Percentiles rank a stretch among this genome's conserved stretches.
Evolutionary conservation across 2,888 invertebrate genomes (phyloP).

Genomic region (Trachelus troglodyta): DNA sequence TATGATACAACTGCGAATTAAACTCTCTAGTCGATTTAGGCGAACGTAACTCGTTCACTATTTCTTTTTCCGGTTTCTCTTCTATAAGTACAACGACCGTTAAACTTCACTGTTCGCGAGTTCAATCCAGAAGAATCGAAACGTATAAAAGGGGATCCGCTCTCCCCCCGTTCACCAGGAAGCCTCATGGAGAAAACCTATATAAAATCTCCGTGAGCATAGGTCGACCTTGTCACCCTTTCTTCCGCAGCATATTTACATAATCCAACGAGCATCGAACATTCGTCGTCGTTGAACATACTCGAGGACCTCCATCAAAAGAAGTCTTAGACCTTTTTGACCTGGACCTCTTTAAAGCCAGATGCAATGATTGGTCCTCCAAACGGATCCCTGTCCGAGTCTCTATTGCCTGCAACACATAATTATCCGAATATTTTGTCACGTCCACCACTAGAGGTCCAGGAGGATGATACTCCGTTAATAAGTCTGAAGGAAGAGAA

Average conservation of each 20-base stretch:
- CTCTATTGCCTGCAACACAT: background rate
- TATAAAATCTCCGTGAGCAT: background rate
- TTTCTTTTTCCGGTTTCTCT: slow-evolving; percentile 28
- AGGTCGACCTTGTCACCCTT: background rate
- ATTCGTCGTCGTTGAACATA: background rate
- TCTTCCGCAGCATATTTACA: background rate
- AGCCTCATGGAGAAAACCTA: background rate
- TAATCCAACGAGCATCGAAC: background rate
- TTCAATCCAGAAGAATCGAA: background rate
- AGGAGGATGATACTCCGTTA: background rate
- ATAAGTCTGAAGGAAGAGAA: background rate
- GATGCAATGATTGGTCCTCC: background rate
- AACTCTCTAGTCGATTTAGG: slow-evolving; percentile 46
- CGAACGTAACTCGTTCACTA: slow-evolving; percentile 39
- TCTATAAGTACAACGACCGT: slow-evolving; percentile 58
- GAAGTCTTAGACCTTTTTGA: background rate
- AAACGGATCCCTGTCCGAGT: background rate
- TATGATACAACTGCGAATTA: slow-evolving; percentile 56
- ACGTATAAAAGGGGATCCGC: background rate
- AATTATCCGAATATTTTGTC: background rate
- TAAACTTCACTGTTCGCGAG: background rate
- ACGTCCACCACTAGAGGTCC: background rate
- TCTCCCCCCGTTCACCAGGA: background rate
- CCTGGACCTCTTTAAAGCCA: background rate
- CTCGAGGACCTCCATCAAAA: background rate